Conservation (phyloP, 2,888 invertebrate genomes). For the Drosophila niveifrons region DNA sequence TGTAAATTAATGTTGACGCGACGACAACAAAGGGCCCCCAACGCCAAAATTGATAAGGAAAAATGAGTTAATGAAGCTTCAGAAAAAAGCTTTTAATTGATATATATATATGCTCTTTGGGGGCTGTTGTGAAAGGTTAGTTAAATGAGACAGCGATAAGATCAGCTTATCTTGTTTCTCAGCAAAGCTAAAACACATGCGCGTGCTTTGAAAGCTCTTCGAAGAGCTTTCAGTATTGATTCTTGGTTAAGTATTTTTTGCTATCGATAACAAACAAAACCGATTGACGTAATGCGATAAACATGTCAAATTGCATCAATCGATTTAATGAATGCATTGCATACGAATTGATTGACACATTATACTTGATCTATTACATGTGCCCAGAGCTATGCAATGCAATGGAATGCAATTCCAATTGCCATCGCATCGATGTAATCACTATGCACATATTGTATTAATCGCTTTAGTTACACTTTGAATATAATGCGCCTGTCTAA, state of each 20-base stretch:
- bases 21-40: conserved; percentile 42
- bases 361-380: conserved; percentile 43
- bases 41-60: conserved; percentile 43
- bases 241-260: not conserved
- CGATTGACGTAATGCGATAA: conserved; percentile 35
- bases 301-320: conserved; percentile 39
- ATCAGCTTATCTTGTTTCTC: conserved; percentile 5
- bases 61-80: conserved; percentile 25
- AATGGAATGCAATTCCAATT: conserved; percentile 37
- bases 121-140: conserved; percentile 25
- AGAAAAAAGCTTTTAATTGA: conserved; percentile 6
- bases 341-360: conserved; percentile 48
- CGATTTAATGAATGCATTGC: conserved; percentile 53
- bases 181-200: not conserved
- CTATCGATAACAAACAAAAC: not conserved
- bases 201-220: not conserved
- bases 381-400: conserved; percentile 11
- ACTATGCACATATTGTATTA: not conserved
- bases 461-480: conserved; percentile 7
- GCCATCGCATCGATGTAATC: conserved; percentile 21
- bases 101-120: not conserved
- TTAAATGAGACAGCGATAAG: conserved; percentile 7
- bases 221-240: not conserved
- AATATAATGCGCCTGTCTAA: conserved; percentile 3
- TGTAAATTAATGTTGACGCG: conserved; percentile 46